Conservation (phyloP, 2,888 invertebrate species). For the Ramazzottius varieornatus region DNA sequence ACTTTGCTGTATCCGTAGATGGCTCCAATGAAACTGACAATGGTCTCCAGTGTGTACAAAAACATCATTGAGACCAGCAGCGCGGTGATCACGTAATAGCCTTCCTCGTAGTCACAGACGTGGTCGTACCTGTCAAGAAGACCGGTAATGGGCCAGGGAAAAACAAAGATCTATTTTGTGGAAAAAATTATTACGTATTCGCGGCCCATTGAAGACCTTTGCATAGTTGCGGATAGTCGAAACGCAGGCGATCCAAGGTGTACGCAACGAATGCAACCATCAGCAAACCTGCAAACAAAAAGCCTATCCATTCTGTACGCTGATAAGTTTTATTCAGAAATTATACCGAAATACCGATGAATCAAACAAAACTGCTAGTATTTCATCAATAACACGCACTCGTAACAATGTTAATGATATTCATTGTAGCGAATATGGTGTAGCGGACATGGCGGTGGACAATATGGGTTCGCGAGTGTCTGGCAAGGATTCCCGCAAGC, state of each 20-base stretch:
- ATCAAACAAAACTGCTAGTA: neutral
- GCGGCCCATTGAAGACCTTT: too few relatives aligned
- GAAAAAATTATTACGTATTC: too few relatives aligned
- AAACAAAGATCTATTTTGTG: too few relatives aligned
- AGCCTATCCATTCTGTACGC: too few relatives aligned
- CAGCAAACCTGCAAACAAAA: neutral
- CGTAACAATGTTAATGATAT: neutral
- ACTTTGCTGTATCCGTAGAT: neutral
- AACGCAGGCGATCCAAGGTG: neutral
- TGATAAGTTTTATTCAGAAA: too few relatives aligned
- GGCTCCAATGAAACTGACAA: neutral
- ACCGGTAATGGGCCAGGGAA: neutral
- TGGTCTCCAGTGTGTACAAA: neutral
- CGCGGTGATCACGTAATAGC: neutral
- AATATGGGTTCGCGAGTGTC: neutral
- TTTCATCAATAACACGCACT: neutral
- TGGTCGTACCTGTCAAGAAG: neutral
- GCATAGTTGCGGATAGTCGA: neutral
- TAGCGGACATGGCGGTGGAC: neutral
- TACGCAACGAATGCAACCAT: neutral
- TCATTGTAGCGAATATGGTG: neutral
- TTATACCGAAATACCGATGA: neutral
- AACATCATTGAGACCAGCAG: neutral
- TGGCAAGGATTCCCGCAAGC: neutral
- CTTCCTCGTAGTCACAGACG: neutral